These are phyloP conservation scores for Typhlomys cinereus DNA, from an alignment of 2,113 vertebrate species.

Conservation along the genomic window DNA sequence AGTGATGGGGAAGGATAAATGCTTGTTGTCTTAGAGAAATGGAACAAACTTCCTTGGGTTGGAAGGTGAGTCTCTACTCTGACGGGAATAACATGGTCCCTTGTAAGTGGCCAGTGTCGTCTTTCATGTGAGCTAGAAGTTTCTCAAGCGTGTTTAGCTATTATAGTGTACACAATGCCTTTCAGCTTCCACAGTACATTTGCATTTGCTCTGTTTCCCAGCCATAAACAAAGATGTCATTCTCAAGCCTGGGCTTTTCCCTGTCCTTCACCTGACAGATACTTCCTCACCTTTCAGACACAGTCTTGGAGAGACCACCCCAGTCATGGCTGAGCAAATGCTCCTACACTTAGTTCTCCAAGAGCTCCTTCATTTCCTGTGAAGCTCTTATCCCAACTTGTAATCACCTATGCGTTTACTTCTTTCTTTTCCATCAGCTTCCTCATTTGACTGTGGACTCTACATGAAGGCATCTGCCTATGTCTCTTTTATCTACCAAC, in stretches of 20 bases:
- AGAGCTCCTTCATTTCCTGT: neutral
- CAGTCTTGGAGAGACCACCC: neutral
- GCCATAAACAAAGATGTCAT: neutral
- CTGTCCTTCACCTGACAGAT: neutral
- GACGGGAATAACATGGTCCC: constrained; percentile 38
- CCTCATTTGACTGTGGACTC: neutral
- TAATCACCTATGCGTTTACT: neutral
- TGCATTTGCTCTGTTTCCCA: neutral
- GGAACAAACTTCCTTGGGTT: constrained; percentile 75
- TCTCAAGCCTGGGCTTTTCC: neutral
- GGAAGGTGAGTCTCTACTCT: constrained; percentile 79
- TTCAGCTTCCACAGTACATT: neutral
- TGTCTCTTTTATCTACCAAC: neutral
- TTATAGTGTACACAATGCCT: neutral
- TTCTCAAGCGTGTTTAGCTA: neutral
- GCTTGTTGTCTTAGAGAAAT: constrained; percentile 81
- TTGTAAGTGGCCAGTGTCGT: neutral
- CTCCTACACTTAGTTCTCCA: neutral
- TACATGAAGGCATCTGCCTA: neutral
- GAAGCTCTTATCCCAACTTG: neutral
- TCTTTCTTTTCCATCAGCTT: neutral
- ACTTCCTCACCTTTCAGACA: neutral
- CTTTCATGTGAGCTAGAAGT: neutral
- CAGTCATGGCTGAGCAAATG: neutral
- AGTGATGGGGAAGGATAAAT: constrained; percentile 75